Base-by-base conservation (phyloP, 2,797 vertebrate species). In the Yasuhikotakia modesta region DNA sequence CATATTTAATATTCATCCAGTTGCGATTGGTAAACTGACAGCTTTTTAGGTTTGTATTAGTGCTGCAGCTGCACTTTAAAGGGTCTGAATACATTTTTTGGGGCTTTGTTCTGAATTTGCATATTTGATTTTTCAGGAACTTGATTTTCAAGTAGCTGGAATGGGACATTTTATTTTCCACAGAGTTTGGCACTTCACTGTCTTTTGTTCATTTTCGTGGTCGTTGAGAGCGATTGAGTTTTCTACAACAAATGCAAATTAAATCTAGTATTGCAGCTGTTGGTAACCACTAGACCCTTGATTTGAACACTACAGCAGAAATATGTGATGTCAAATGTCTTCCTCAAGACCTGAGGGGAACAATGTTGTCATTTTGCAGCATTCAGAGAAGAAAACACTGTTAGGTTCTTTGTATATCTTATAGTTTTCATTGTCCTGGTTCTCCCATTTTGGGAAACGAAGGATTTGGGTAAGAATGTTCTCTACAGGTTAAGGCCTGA, bases 271-370 rank as follows among this genome's bases (percentile, higher is more conserved):
- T 75, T 45, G 71, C 61, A 73, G 52, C 16, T 27, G 70, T 64
- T 57, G 73, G 67, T 78, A 58, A 64, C 84, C 85, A 86, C 86
- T 87, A 81, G 81, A 80, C 76, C 81, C 81, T 81, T 81, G 80
- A 80, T 87, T 79, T 82, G 39, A 88, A 91, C 89, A 89, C 89
- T 90, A 90, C 79, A 81, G 64, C 72, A 79, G 86, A 69, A 79
- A 74, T 84, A 43, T 83, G 84, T 83, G 84, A 87, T 83, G 68
- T 79, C 69, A 46, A 48, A 58, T 2, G 57, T 48, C 27, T 75
- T 66, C 17, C 24, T 53, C 24, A 79, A 45, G 45, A 70, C 52
- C 11, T 57, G 43, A 19, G 3, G 27, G 22, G 10, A 67, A 45
- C 61, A 5, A 45, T 63, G 60, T 17, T 43, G 24, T 35, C 14